phyloP scores from a whole-genome alignment of 2,888 invertebrate species.

The Folsomia candida region DNA sequence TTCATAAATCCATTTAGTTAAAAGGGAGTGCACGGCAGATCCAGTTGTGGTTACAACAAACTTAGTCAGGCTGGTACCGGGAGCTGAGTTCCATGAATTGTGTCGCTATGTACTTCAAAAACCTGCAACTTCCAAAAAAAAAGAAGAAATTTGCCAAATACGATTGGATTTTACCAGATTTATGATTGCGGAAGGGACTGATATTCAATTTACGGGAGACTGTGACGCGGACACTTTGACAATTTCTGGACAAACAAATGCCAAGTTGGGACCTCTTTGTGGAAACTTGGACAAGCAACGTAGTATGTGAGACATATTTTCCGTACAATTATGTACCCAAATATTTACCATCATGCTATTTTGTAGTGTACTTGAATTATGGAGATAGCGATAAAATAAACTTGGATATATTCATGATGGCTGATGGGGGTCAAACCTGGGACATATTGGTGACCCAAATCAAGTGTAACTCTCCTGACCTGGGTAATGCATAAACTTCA shows the following conservation, averaged over 20 bases:
- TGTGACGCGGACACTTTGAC: conserved; percentile 40
- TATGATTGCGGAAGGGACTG: conserved; percentile 30
- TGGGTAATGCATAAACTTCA: conserved; percentile 16
- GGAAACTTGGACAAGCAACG: conserved; percentile 44
- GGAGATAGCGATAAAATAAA: conserved; percentile 39
- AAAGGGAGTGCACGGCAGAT: conserved; percentile 27
- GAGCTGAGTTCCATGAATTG: conserved; percentile 16
- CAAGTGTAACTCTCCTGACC: conserved; percentile 42
- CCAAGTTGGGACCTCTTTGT: conserved; percentile 38
- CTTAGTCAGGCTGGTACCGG: conserved; percentile 38
- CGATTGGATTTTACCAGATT: conserved; percentile 43
- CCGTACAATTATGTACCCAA: not conserved
- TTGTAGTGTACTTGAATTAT: conserved; percentile 45
- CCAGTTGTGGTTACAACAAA: conserved; percentile 30
- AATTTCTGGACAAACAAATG: conserved; percentile 36
- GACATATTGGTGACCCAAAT: conserved; percentile 45
- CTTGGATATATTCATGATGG: conserved; percentile 32
- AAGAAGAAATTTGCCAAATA: conserved; percentile 44
- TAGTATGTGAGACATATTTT: conserved; percentile 17
- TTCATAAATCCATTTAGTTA: too few species aligned
- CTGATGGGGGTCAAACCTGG: conserved; percentile 33
- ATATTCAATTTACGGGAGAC: conserved; percentile 25
- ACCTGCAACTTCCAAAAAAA: conserved; percentile 15
- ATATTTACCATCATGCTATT: too few species aligned
- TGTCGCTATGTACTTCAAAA: too few species aligned